phyloP scores from a whole-genome alignment of 2,888 invertebrate genomes.

The Hyposoter didymator region DNA sequence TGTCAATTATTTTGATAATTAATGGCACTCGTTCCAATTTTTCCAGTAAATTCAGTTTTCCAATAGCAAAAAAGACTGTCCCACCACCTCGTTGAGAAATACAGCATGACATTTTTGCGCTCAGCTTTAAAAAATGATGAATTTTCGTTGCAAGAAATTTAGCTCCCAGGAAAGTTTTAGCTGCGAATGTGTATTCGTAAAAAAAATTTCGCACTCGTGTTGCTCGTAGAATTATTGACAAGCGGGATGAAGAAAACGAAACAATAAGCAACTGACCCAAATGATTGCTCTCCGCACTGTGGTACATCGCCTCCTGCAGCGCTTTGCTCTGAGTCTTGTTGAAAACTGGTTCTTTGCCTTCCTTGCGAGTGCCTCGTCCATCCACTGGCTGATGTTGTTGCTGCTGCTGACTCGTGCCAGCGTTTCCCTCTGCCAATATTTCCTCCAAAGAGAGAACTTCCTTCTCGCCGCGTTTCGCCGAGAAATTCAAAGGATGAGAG shows the following conservation, averaged over 20 bases:
- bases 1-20: no score
- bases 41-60: no score
- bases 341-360: constrained; percentile 84
- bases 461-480: constrained; percentile 85
- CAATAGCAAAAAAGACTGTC: no score
- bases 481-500: constrained; percentile 89
- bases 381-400: constrained; percentile 76
- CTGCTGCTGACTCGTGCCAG: constrained; percentile 71
- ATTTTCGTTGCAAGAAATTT: not conserved
- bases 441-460: constrained; percentile 95
- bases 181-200: not conserved
- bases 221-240: not conserved
- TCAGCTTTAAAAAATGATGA: no score
- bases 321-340: constrained; percentile 94
- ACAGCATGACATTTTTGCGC: no score
- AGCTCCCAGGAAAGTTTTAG: not conserved
- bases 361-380: constrained; percentile 80
- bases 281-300: constrained; percentile 96
- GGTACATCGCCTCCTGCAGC: constrained; percentile 97
- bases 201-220: not conserved
- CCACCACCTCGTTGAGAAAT: no score
- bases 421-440: constrained; percentile 93
- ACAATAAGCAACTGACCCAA: constrained; percentile 86
- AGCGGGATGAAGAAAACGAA: not conserved
- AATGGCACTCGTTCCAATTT: no score